Evolutionary conservation across 2,888 invertebrate genomes (phyloP).

Genomic region (Dolomedes plantarius): DNA sequence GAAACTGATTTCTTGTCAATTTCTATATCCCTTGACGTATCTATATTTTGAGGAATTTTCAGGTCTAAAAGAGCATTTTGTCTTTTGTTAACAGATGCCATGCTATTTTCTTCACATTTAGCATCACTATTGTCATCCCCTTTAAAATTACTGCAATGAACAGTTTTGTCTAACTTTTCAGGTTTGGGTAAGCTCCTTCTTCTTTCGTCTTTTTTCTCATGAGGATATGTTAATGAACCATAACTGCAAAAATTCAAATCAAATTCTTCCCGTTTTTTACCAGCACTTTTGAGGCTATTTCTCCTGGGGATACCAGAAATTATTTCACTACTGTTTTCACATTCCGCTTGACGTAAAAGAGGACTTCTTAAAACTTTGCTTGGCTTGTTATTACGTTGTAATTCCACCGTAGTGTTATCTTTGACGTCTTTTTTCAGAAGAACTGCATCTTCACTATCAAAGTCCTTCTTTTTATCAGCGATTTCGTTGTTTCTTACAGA

Average conservation of each 20-base stretch:
- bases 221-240: slow-evolving; percentile 26
- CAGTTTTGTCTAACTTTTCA: neutral
- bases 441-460: neutral
- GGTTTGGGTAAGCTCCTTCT: slow-evolving; percentile 26
- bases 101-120: neutral
- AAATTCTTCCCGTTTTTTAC: slow-evolving; percentile 30
- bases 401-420: neutral
- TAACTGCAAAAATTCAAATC: slow-evolving; percentile 57
- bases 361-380: neutral
- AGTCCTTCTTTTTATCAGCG: neutral
- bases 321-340: neutral
- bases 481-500: neutral
- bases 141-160: neutral
- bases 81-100: neutral
- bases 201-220: slow-evolving; percentile 15
- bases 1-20: neutral
- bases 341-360: neutral
- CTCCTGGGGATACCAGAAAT: neutral
- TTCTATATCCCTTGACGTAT: neutral
- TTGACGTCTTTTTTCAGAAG: neutral
- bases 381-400: neutral
- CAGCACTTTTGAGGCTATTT: slow-evolving; percentile 23
- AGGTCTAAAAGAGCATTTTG: neutral
- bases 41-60: neutral
- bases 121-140: neutral